Evolutionary conservation across 2,888 invertebrate species (phyloP).

Genomic region (Cosmopolites sordidus): DNA sequence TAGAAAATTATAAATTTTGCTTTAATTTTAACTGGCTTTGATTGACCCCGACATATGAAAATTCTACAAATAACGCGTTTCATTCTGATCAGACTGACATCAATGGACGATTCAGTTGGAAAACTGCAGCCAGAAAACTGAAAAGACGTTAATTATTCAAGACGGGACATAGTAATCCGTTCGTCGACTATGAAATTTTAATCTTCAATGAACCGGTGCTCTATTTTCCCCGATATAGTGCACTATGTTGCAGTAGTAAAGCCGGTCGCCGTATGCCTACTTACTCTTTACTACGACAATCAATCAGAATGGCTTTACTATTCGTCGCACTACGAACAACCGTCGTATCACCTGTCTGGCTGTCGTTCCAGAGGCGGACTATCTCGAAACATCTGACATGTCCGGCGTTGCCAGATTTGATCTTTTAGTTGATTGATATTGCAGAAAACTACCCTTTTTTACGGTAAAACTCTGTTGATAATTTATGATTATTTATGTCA

Average conservation of each 20-base stretch:
- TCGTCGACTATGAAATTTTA: constrained; percentile 3
- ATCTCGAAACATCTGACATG: neutral
- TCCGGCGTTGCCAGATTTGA: neutral
- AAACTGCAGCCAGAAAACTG: too few relatives aligned
- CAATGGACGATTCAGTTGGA: too few relatives aligned
- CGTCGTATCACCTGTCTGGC: neutral
- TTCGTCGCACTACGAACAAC: neutral
- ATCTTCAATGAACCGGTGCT: constrained; percentile 4
- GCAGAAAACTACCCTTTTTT: too few relatives aligned
- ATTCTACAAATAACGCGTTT: too few relatives aligned
- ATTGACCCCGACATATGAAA: too few relatives aligned
- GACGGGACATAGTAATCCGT: neutral
- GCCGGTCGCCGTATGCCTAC: neutral
- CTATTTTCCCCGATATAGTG: neutral
- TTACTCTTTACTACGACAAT: constrained; percentile 2
- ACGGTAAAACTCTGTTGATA: too few relatives aligned
- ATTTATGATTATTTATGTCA: too few relatives aligned
- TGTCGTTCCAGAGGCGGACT: neutral
- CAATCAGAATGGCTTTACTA: constrained; percentile 5
- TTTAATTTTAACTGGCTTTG: too few relatives aligned
- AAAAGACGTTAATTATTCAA: neutral
- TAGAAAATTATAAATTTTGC: too few relatives aligned
- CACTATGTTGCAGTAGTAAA: neutral
- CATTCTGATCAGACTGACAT: too few relatives aligned
- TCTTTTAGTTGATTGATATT: too few relatives aligned